phyloP scores from a whole-genome alignment of 2,797 vertebrate species.

The Phoeniculus purpureus region DNA sequence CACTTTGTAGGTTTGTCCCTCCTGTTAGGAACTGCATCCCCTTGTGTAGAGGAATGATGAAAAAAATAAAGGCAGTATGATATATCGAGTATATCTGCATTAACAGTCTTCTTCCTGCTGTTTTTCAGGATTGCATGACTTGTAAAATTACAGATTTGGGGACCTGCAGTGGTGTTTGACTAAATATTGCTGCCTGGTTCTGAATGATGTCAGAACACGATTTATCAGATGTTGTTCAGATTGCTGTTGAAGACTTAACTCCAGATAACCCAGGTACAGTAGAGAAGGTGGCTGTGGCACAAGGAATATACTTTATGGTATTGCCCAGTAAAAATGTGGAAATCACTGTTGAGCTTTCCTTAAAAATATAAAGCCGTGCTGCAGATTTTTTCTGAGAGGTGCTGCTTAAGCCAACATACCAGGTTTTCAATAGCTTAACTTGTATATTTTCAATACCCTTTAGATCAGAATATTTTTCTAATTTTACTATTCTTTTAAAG shows the following conservation, averaged over 20 bases:
- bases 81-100: rapidly evolving
- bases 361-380: neutral
- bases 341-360: neutral
- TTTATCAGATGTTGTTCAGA: constrained; percentile 96
- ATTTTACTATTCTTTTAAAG: neutral
- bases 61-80: rapidly evolving
- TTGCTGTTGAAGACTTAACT: constrained; percentile 93
- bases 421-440: neutral
- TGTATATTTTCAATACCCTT: neutral
- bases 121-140: constrained; percentile 62
- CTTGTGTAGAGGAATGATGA: neutral
- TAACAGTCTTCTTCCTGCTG: neutral
- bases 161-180: neutral
- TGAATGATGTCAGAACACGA: constrained; percentile 97
- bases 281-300: neutral
- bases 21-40: neutral
- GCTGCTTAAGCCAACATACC: neutral
- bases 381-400: neutral
- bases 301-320: neutral
- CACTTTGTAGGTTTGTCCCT: rapidly evolving
- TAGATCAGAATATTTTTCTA: neutral
- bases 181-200: constrained; percentile 23
- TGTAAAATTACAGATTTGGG: neutral
- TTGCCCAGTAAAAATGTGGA: neutral
- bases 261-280: constrained; percentile 86